Evolutionary conservation across 1,140 invertebrate genomes (phyloP).

Genomic region (Ostrea denselamellosa): DNA sequence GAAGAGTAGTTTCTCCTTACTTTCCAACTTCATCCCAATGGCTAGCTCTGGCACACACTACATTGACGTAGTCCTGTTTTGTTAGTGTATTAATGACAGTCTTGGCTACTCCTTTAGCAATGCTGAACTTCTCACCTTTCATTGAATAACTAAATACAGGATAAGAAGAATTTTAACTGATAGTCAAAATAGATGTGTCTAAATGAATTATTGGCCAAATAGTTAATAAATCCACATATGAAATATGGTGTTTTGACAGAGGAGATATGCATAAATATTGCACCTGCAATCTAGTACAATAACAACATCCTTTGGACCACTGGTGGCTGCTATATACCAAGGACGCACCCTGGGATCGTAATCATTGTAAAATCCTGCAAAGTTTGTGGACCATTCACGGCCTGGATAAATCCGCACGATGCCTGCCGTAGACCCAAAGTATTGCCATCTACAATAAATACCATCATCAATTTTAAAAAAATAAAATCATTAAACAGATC

Average conservation of each 20-base stretch:
- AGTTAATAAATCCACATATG: background rate
- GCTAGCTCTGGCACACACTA: slow-evolving; percentile 79
- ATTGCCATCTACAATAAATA: slow-evolving; percentile 77
- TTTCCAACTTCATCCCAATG: slow-evolving; percentile 79
- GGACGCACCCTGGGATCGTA: slow-evolving; percentile 79
- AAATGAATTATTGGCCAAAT: background rate
- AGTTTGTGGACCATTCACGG: slow-evolving; percentile 80
- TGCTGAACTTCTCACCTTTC: slow-evolving; percentile 78
- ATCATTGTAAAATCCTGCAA: slow-evolving; percentile 80
- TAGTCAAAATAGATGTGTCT: background rate
- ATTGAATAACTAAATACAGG: slow-evolving; percentile 75
- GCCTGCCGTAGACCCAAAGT: slow-evolving; percentile 79
- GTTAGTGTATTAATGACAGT: slow-evolving; percentile 80
- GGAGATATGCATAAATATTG: background rate
- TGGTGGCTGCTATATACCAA: slow-evolving; percentile 80
- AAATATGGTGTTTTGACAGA: background rate
- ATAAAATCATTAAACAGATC: background rate
- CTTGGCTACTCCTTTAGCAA: slow-evolving; percentile 79
- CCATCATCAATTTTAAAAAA: background rate
- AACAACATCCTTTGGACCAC: slow-evolving; percentile 80
- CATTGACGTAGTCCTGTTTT: slow-evolving; percentile 80
- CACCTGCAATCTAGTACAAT: slow-evolving; percentile 80
- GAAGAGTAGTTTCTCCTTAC: slow-evolving; percentile 61
- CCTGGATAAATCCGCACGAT: slow-evolving; percentile 79
- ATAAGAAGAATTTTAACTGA: background rate